Conservation (phyloP, 2,797 vertebrate species). For the Okamejei kenojei region DNA sequence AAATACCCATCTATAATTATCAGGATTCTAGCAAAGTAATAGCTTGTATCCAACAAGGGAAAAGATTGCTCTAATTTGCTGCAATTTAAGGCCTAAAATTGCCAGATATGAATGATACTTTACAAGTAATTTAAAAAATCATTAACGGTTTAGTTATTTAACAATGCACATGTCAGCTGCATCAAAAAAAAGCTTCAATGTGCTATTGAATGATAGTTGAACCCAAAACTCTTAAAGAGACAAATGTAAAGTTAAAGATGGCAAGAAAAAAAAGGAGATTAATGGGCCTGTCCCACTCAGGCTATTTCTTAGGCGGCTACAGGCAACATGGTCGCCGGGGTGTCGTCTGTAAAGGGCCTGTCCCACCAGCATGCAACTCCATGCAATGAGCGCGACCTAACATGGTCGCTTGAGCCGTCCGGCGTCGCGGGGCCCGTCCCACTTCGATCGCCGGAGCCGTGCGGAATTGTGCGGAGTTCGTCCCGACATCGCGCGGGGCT, state of each 20-base stretch:
- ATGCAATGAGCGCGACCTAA: too few species aligned
- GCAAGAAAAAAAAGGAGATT: background rate
- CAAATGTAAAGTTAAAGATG: background rate
- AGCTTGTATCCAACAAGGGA: background rate
- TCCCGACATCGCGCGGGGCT: too few species aligned
- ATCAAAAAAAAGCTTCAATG: constrained; percentile 1
- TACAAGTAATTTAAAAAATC: background rate
- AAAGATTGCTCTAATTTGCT: background rate
- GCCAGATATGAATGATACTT: background rate
- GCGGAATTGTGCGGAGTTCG: too few species aligned
- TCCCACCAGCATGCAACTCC: too few species aligned
- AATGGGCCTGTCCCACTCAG: background rate
- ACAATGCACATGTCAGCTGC: too few species aligned
- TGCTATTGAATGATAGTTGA: background rate
- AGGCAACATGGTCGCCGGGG: too few species aligned
- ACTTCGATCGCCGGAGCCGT: too few species aligned
- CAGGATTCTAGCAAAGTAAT: background rate
- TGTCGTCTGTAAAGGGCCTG: too few species aligned
- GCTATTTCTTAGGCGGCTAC: too few species aligned
- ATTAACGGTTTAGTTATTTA: background rate
- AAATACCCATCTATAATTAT: background rate
- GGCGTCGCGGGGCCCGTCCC: too few species aligned
- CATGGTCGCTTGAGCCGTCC: too few species aligned
- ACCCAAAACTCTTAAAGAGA: background rate
- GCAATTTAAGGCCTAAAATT: background rate